Evolutionary conservation across 2,888 invertebrate genomes (phyloP), one percentile per base, ranked within the genome.

Genomic region (Spicauda simplicius): DNA sequence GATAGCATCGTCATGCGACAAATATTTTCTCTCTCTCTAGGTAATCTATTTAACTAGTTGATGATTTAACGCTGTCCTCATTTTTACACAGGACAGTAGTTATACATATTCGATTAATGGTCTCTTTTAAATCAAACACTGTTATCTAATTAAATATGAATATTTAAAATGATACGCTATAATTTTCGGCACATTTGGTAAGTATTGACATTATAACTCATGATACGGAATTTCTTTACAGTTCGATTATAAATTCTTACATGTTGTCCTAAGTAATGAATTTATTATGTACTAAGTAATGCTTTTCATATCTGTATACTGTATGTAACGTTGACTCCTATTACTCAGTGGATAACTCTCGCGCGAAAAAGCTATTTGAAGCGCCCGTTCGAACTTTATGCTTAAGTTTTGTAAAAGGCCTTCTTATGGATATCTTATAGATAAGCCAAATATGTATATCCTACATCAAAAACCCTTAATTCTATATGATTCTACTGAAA

Each of bases 1-100:
- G 77, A 76, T 80, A 76, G n/a, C n/a, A n/a, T n/a, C n/a, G 71
- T 72, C 64, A 72, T 73, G 75, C 79, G 74, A 69, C 67, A 64
- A 71, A 71, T 69, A 70, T 73, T 69, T 70, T 63, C 65, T 58
- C 68, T 53, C 56, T 54, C 33, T 33, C 33, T 58, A 70, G 67
- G 61, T 73, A 70, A 72, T 70, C 61, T 64, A 53, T 70, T 69
- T 65, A 68, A 63, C 33, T 18, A 58, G 10, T 18, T 14, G 16
- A 7, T 19, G 54, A 56, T 50, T 64, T 57, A 18, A 56, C 55
- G 53, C 53, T 70, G 68, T 60, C 54, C 59, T 66, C 61, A 68
- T 60, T 68, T 68, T 58, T 20, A 18, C 18, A 20, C 37, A 12
- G 2, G 33, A 16, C 10, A n/a, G n/a, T n/a, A n/a, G n/a, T n/a